phyloP scores from a whole-genome alignment of 35 echinoderm and acorn worm species.

The Heliocidaris erythrogramma region DNA sequence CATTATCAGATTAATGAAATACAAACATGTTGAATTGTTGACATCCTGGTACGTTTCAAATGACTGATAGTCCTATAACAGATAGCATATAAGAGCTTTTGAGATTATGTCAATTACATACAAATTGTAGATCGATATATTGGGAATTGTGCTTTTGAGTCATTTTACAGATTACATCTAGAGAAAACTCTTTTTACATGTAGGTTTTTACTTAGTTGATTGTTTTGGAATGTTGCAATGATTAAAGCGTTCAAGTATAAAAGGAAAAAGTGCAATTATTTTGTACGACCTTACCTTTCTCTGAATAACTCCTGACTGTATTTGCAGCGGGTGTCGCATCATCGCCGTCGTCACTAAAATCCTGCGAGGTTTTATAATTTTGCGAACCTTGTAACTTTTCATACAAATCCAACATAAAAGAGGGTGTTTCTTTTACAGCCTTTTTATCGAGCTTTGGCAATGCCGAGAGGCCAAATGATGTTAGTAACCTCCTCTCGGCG shows the following conservation, averaged over 20 bases:
- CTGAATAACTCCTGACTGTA: constrained; percentile 40
- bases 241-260: background rate
- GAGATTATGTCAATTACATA: background rate
- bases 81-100: background rate
- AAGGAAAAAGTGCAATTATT: background rate
- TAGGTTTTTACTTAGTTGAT: background rate
- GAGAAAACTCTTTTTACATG: background rate
- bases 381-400: constrained; percentile 41
- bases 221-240: background rate
- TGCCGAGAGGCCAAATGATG: constrained; percentile 23
- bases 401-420: constrained; percentile 40
- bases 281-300: constrained; percentile 21
- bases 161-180: background rate
- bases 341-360: background rate
- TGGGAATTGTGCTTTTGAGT: too few species aligned
- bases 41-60: background rate
- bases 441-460: background rate
- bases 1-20: background rate
- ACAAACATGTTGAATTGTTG: background rate
- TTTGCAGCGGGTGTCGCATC: background rate
- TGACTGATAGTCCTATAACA: background rate
- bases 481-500: constrained; percentile 30
- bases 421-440: background rate
- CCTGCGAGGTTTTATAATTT: background rate
- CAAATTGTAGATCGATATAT: background rate